These are phyloP conservation scores for Drosophila teissieri DNA, from an alignment of 1,140 invertebrate genomes.

Conservation along the genomic window DNA sequence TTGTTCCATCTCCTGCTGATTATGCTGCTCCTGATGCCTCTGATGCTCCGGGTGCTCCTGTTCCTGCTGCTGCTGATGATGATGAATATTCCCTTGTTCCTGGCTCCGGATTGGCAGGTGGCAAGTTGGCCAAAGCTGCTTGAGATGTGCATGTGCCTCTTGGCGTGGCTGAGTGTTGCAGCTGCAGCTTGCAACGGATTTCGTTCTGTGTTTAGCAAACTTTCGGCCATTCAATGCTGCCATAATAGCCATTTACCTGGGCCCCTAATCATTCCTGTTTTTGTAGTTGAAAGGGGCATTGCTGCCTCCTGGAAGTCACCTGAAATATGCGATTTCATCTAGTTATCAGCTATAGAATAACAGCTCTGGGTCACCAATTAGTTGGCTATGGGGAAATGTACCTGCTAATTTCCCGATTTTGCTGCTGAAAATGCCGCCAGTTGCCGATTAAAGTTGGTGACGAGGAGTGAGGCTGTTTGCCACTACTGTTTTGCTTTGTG, in stretches of 20 bases:
- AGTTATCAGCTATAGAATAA: not conserved
- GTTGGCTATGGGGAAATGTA: too few relatives aligned
- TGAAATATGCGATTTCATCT: too few relatives aligned
- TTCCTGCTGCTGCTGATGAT: not conserved
- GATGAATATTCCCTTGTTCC: slow-evolving; percentile 3
- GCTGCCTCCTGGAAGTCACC: too few relatives aligned
- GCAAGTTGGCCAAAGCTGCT: slow-evolving; percentile 10
- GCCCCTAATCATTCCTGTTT: too few relatives aligned
- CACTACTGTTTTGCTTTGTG: slow-evolving; percentile 2
- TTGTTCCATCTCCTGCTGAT: slow-evolving; percentile 27
- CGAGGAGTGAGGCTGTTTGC: not conserved
- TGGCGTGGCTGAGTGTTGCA: not conserved
- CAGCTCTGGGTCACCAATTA: not conserved
- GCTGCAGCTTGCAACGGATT: slow-evolving; percentile 3
- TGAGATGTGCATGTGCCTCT: slow-evolving; percentile 1
- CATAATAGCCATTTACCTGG: too few relatives aligned
- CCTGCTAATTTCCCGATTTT: too few relatives aligned
- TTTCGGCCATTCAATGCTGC: too few relatives aligned
- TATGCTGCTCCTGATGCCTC: too few relatives aligned
- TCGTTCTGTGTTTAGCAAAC: not conserved
- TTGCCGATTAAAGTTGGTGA: not conserved
- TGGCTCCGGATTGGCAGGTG: not conserved
- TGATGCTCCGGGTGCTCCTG: slow-evolving; percentile 2
- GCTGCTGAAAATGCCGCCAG: not conserved
- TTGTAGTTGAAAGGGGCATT: too few relatives aligned